Evolutionary conservation across 1,140 invertebrate genomes (phyloP), one percentile per base, ranked within the genome.

Genomic region (Trypoxylus dichotomus): DNA sequence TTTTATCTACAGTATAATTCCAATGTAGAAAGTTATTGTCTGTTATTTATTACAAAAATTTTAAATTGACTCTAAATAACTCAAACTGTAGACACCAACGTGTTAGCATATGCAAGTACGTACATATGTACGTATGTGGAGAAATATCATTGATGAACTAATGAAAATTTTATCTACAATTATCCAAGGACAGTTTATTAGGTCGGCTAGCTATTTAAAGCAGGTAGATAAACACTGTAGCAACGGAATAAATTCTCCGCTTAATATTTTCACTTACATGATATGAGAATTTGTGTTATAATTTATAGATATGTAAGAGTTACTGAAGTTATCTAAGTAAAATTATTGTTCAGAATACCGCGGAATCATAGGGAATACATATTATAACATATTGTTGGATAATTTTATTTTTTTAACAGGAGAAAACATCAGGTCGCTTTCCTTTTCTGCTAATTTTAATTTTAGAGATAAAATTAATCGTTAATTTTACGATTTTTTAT

Each of bases 161-260:
- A 68, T 68, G 60, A 68, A 68, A 54, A 68, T 68, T 24, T 68
- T 68, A 68, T 68, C 60, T 68, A 68, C 24, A 7, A 68, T 68
- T 29, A 10, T 29, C 60, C 60, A 68, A 68, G 60, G 60, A 68
- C 60, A 29, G 47, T 54, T 29, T 27, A 68, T 29, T 68, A 68
- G 27, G 60, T 68, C 60, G 60, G 8, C 27, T 68, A 15, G 27
- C 60, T 68, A 68, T 68, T 68, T 25, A 8, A 68, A 8, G 60
- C 13, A 29, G 13, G 27, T 29, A 68, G 21, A 15, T 29, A 29
- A 15, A 29, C 27, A 13, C 8, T 68, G 15, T 68, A 54, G 6
- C n/a, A 54, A 54, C 47, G 47, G 6, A n/a, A 54, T n/a, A 19
- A 54, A 19, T 54, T 54, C 19, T 37, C 32, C 5, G 32, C 2